Conservation (phyloP, 1,140 invertebrate species). For the Drosophila grimshawi region DNA sequence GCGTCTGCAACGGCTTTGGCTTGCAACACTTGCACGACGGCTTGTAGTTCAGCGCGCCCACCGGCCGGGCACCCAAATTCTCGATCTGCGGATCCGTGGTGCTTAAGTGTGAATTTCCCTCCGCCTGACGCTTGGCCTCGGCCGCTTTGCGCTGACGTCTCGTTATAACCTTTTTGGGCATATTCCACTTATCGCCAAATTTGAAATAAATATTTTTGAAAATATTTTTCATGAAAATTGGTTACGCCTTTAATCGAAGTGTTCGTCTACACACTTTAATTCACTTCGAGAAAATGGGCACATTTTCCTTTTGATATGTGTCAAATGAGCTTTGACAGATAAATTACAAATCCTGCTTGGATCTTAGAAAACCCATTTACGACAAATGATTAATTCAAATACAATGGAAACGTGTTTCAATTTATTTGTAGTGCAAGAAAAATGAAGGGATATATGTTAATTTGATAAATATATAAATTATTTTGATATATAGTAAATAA, state of each 20-base stretch:
- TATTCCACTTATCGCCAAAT: background rate
- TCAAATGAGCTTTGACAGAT: background rate
- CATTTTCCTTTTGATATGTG: background rate
- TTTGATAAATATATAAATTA: no score
- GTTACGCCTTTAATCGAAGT: background rate
- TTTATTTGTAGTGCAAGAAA: no score
- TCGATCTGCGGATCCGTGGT: background rate
- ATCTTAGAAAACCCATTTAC: background rate
- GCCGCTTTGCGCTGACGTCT: slow-evolving; percentile 62
- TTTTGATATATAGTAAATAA: background rate
- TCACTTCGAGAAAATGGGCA: background rate
- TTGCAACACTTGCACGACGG: background rate
- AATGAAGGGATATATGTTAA: no score
- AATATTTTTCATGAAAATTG: background rate
- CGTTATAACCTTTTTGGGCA: slow-evolving; percentile 63
- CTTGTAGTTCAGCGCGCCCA: background rate
- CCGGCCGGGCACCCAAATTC: background rate
- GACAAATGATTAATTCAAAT: no score
- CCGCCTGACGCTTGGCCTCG: slow-evolving; percentile 15
- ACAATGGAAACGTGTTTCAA: no score
- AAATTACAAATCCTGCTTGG: background rate
- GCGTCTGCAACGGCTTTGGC: background rate
- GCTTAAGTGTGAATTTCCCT: background rate
- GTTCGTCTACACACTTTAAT: background rate
- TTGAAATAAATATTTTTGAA: slow-evolving; percentile 6